These are phyloP conservation scores for Macrophya alboannulata DNA, from an alignment of 2,888 invertebrate species.

Conservation along the genomic window DNA sequence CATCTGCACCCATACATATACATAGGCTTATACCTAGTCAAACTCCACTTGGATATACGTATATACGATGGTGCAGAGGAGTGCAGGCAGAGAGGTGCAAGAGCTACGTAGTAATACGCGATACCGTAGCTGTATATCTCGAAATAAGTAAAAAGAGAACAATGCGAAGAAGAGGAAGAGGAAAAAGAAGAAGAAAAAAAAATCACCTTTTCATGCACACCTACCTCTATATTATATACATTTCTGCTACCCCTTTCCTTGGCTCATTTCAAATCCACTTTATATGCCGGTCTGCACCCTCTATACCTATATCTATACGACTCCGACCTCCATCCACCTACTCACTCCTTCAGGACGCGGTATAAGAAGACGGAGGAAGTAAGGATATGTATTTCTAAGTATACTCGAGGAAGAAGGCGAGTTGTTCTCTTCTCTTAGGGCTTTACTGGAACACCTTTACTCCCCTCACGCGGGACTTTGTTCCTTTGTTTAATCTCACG, in stretches of 20 bases:
- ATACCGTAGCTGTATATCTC: background rate
- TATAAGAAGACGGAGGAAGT: slow-evolving; percentile 19
- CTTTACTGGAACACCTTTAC: background rate
- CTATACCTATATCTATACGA: slow-evolving; percentile 18
- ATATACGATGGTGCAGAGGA: background rate
- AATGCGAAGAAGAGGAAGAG: background rate
- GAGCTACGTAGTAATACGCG: background rate
- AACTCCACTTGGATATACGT: background rate
- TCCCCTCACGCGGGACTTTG: slow-evolving; percentile 54
- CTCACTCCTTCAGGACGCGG: slow-evolving; percentile 27
- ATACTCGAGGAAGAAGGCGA: slow-evolving; percentile 31
- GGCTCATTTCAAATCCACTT: slow-evolving; percentile 77
- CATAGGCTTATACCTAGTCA: slow-evolving; percentile 12
- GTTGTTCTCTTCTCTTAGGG: slow-evolving; percentile 13
- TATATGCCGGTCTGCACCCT: slow-evolving; percentile 74
- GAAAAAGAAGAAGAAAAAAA: background rate
- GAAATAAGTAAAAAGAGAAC: slow-evolving; percentile 21
- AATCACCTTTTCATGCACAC: slow-evolving; percentile 41
- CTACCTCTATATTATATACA: slow-evolving; percentile 8
- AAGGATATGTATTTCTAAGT: slow-evolving; percentile 45
- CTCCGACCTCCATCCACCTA: slow-evolving; percentile 14
- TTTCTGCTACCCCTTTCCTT: slow-evolving; percentile 30
- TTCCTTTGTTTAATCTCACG: slow-evolving; percentile 73
- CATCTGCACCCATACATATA: slow-evolving; percentile 21
- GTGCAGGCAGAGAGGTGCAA: background rate